These are phyloP conservation scores for Goniozus legneri DNA, from an alignment of 1,140 invertebrate species.

Conservation along the genomic window DNA sequence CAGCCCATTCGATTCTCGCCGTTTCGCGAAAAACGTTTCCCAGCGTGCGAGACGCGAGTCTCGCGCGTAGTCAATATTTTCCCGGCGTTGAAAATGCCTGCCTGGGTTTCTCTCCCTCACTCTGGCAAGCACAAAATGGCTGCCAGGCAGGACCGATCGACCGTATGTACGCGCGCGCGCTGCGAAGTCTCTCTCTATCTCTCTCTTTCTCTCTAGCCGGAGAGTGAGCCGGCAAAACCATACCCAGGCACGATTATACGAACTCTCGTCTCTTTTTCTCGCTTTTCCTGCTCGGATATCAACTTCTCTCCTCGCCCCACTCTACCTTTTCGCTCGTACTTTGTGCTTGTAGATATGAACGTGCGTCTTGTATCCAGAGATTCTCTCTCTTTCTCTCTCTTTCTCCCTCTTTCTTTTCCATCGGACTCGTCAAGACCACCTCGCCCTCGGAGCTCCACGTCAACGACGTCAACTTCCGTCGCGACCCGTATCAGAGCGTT, in stretches of 20 bases:
- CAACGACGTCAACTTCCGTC: no score
- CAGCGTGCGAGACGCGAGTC: no score
- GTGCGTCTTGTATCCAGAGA: no score
- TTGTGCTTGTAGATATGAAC: no score
- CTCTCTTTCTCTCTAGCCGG: constrained; percentile 16
- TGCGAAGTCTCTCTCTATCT: constrained; percentile 19
- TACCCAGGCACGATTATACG: no score
- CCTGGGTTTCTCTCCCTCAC: constrained; percentile 32
- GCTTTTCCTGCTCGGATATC: neutral
- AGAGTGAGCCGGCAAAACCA: no score
- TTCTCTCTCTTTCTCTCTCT: no score
- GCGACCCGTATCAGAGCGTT: no score
- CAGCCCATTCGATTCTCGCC: neutral
- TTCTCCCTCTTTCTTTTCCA: no score
- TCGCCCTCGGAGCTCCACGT: no score
- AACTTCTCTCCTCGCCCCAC: neutral
- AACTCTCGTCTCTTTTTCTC: constrained; percentile 5
- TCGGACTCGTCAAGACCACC: no score
- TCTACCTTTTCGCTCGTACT: constrained; percentile 3
- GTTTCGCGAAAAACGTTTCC: neutral
- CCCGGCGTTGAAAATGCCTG: no score
- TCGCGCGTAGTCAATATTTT: constrained; percentile 36
- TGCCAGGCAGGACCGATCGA: constrained; percentile 43
- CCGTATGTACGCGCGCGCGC: constrained; percentile 32
- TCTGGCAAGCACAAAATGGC: constrained; percentile 47